These are phyloP conservation scores for Drosophila ercepeae DNA, from an alignment of 1,140 invertebrate genomes.

Conservation along the genomic window DNA sequence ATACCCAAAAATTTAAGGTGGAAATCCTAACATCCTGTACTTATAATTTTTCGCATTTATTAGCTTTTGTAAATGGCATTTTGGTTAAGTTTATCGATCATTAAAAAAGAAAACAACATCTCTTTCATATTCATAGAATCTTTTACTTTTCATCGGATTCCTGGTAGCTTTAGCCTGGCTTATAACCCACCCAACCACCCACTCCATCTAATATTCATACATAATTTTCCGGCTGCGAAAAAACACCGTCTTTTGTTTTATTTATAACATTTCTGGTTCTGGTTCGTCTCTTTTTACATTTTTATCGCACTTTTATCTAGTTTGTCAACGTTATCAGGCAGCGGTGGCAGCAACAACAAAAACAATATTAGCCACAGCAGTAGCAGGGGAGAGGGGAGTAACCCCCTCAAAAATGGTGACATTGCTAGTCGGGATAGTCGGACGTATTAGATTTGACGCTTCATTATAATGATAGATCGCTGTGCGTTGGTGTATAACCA, in stretches of 20 bases:
- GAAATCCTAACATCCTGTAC: not conserved
- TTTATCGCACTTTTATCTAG: constrained; percentile 81
- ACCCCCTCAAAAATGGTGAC: constrained; percentile 34
- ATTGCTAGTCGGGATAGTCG: constrained; percentile 60
- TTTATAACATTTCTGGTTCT: constrained; percentile 61
- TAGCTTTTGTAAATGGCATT: constrained; percentile 16
- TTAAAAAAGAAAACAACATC: constrained; percentile 34
- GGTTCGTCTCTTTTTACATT: constrained; percentile 58
- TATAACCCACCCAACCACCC: constrained; percentile 8
- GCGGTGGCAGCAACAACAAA: constrained; percentile 15
- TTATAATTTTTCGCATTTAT: no score
- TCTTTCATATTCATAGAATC: constrained; percentile 72
- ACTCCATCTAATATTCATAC: constrained; percentile 60
- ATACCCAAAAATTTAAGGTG: not conserved
- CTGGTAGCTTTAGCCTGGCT: constrained; percentile 8
- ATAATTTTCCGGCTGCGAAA: constrained; percentile 34
- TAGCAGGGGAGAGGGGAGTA: not conserved
- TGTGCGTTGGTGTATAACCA: constrained; percentile 54
- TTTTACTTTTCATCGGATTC: not conserved
- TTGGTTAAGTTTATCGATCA: constrained; percentile 54
- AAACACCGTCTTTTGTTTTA: constrained; percentile 58
- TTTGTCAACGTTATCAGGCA: constrained; percentile 76
- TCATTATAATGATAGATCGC: constrained; percentile 80
- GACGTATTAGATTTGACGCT: constrained; percentile 78
- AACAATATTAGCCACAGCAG: not conserved